Conservation (phyloP, 2,797 vertebrate species). For the Sebastes oblongus region DNA sequence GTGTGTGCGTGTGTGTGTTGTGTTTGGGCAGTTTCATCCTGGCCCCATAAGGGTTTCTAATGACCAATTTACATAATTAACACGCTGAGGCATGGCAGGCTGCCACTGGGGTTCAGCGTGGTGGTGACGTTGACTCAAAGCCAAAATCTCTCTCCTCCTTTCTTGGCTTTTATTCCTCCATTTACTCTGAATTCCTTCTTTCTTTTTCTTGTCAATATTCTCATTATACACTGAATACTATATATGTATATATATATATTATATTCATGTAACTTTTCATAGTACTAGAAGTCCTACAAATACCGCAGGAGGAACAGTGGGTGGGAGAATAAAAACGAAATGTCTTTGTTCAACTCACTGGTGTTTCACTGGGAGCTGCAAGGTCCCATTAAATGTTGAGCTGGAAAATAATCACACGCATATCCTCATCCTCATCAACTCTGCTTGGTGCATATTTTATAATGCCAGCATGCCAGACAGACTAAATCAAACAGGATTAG, state of each 20-base stretch:
- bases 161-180: slow-evolving; percentile 3
- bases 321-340: not conserved
- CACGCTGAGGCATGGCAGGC: slow-evolving; percentile 58
- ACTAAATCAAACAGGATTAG: slow-evolving; percentile 62
- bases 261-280: no score
- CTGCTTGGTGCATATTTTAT: not conserved
- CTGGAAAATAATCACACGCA: not conserved
- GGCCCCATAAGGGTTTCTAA: slow-evolving; percentile 60
- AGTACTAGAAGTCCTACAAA: no score
- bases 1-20: not conserved
- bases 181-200: slow-evolving; percentile 14
- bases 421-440: not conserved
- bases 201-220: slow-evolving; percentile 2
- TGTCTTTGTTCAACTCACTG: not conserved
- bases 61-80: slow-evolving; percentile 79
- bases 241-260: no score
- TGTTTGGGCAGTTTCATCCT: slow-evolving; percentile 44
- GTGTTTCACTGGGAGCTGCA: not conserved
- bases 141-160: slow-evolving; percentile 22
- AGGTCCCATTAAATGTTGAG: not conserved
- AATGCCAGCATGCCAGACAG: slow-evolving; percentile 1
- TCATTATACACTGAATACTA: not conserved
- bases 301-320: not conserved
- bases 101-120: slow-evolving; percentile 27
- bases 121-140: slow-evolving; percentile 21